Base-by-base conservation (phyloP, 2,888 invertebrate genomes). In the Sinohyriopsis cumingii region DNA sequence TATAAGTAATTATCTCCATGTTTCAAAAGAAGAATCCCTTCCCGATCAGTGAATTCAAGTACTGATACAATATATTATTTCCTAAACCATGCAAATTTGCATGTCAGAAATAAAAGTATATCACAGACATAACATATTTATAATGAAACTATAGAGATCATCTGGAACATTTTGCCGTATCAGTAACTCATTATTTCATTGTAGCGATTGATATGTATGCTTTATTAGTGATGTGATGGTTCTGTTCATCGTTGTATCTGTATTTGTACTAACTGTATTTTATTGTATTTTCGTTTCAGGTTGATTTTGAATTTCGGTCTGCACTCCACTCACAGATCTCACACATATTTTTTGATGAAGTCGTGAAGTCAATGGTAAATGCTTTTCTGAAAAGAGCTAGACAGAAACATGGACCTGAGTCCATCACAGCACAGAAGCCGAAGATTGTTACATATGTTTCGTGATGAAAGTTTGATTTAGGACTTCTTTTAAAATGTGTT, bases 321-420 rank as follows among this genome's bases (percentile, higher is more conserved):
- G 90, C 93, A 2, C 90, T 99, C 56, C 96, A 99, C 90, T 96
- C 97, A 57, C 94, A 96, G 82, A 90, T 99, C 77, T 95, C 98
- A 0, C 94, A 95, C 91, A 92, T 98, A 86, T 97, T 99, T 90
- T 99, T 99, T 89, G 97, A 98, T 89, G 95, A 96, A 91, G 94
- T 98, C 61, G 97, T 97, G n/a, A 92, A 95, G 85, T 95, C 96
- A 91, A 99, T 98, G 97, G 98, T 98, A 87, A 93, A 93, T 78
- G 97, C 98, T 7, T 99, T 99, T 90, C 93, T 97, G 61, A 92
- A 93, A 74, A 95, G 98, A 91, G 98, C 96, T 0, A 92, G 93
- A 68, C 91, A 91, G 77, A 91, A 97, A 72, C 95, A 95, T 90
- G 98, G 98, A 54, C 85, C 88, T 18, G 88, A 88, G 24, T 86